Evolutionary conservation across 2,113 vertebrate species (phyloP).

Genomic region (Laterallus jamaicensis): DNA sequence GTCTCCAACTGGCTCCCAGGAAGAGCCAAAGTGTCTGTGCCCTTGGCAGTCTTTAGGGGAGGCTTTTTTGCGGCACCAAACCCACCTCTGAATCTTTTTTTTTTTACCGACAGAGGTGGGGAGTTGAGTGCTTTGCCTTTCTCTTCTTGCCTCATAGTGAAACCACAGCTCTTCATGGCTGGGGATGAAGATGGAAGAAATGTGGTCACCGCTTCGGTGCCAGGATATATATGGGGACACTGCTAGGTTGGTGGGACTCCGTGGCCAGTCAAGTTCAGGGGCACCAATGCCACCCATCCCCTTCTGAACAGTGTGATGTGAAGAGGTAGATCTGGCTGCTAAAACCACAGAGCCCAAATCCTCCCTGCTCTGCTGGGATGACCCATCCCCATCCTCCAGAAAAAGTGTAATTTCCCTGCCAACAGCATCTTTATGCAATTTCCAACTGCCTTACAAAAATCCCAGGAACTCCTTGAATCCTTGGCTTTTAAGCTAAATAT

Average conservation of each 20-base stretch:
- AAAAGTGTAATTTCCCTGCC: not conserved
- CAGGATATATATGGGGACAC: accelerated
- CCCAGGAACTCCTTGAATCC: conserved; percentile 23
- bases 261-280: not conserved
- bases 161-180: not conserved
- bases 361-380: not conserved
- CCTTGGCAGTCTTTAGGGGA: not conserved
- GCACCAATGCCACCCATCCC: not conserved
- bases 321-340: not conserved
- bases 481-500: conserved; percentile 11
- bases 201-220: not conserved
- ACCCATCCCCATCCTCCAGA: not conserved
- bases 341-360: not conserved
- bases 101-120: accelerated
- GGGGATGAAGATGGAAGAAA: not conserved
- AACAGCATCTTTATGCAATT: conserved; percentile 3
- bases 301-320: not conserved
- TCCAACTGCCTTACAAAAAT: not conserved
- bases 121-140: accelerated
- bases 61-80: not conserved
- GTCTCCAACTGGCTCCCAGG: not conserved
- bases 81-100: not conserved
- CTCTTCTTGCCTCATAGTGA: accelerated
- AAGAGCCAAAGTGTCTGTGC: not conserved
- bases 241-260: not conserved